Percentiles rank a stretch among this genome's conserved stretches.
Evolutionary conservation across 2,888 invertebrate species (phyloP).

Genomic region (Caenorhabditis afra): DNA sequence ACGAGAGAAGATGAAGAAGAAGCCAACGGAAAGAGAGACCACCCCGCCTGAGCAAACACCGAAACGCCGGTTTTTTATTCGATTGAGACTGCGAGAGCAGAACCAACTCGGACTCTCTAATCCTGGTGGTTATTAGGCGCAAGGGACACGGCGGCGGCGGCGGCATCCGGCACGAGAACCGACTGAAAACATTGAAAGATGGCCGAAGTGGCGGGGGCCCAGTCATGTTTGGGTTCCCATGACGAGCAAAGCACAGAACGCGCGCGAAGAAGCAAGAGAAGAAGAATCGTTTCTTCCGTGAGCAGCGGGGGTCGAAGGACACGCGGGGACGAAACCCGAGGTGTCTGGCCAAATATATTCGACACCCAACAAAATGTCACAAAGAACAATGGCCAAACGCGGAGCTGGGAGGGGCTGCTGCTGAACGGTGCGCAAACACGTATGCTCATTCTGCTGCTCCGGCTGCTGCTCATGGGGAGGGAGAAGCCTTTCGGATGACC

Average conservation of each 20-base stretch:
- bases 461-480: constrained; percentile 32
- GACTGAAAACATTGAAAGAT: constrained; percentile 2
- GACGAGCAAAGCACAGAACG: constrained; percentile 36
- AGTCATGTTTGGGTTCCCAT: constrained; percentile 38
- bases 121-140: no score
- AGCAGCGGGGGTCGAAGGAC: constrained; percentile 24
- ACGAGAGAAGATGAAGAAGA: constrained; percentile 8
- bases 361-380: constrained; percentile 30
- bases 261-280: constrained; percentile 18
- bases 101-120: constrained; percentile 34
- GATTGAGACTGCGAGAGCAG: constrained; percentile 25
- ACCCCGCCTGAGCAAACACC: constrained; percentile 35
- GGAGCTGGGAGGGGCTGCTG: constrained; percentile 14
- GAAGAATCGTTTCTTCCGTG: constrained; percentile 14
- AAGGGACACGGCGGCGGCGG: background rate
- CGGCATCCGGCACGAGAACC: background rate
- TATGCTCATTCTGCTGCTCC: constrained; percentile 32
- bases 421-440: constrained; percentile 57
- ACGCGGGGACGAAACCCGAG: constrained; percentile 3
- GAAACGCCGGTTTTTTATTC: constrained; percentile 54
- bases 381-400: constrained; percentile 56
- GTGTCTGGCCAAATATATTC: constrained; percentile 41
- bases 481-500: constrained; percentile 20
- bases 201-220: background rate
- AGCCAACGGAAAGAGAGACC: constrained; percentile 7